Conservation (phyloP, 2,888 invertebrate species). For the Zele albiditarsus region DNA sequence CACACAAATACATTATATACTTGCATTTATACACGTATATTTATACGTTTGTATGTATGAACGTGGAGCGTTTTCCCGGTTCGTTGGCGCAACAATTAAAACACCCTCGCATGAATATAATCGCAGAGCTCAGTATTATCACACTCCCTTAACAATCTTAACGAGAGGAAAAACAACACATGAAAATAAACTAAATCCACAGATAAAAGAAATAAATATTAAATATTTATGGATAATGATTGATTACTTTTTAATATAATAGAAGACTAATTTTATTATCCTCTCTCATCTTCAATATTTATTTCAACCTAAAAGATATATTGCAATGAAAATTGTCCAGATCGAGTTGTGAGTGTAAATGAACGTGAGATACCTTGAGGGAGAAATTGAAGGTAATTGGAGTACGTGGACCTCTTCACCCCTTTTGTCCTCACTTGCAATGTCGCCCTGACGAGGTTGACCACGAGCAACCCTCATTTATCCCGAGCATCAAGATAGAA, state of each 20-base stretch:
- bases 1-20: neutral
- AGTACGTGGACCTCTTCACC: neutral
- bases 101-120: neutral
- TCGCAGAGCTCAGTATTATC: neutral
- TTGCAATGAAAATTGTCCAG: no score
- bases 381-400: conserved; percentile 1
- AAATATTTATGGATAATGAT: no score
- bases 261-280: no score
- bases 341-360: no score
- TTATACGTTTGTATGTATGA: neutral
- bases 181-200: no score
- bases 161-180: neutral
- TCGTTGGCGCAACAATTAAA: neutral
- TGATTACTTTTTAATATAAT: no score
- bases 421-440: neutral
- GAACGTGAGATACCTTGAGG: neutral
- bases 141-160: neutral
- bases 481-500: neutral
- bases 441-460: conserved; percentile 17
- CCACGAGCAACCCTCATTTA: conserved; percentile 20
- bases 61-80: neutral
- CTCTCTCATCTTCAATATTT: no score
- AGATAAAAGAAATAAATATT: no score
- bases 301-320: no score
- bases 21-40: neutral